Percentiles rank a stretch among this genome's conserved stretches.
phyloP scores from a whole-genome alignment of 1,140 invertebrate species.

The Gryllus bimaculatus region DNA sequence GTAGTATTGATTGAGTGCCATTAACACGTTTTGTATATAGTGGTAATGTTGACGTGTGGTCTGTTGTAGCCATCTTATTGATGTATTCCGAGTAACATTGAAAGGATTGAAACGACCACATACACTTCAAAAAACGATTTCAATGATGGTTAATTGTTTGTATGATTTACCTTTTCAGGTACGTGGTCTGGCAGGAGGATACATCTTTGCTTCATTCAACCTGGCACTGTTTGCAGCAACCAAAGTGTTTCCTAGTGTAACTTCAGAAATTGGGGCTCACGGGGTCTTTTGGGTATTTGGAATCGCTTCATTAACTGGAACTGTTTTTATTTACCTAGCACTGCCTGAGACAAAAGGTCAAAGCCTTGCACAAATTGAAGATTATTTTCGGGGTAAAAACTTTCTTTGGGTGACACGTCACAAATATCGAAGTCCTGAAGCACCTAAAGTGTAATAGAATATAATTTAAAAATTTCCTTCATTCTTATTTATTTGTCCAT shows the following conservation, averaged over 20 bases:
- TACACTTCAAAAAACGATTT: too few relatives aligned
- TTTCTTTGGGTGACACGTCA: slow-evolving; percentile 43
- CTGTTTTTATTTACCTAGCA: slow-evolving; percentile 57
- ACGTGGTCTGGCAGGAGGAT: slow-evolving; percentile 52
- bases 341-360: slow-evolving; percentile 76
- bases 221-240: slow-evolving; percentile 57
- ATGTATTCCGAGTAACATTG: too few relatives aligned
- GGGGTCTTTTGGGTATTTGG: slow-evolving; percentile 63
- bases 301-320: slow-evolving; percentile 41
- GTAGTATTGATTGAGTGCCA: too few relatives aligned
- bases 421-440: neutral
- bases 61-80: too few relatives aligned
- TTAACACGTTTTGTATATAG: too few relatives aligned
- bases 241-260: slow-evolving; percentile 56
- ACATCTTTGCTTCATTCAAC: slow-evolving; percentile 60
- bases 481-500: too few relatives aligned
- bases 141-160: too few relatives aligned
- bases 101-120: too few relatives aligned
- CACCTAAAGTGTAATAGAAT: neutral
- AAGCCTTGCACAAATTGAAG: slow-evolving; percentile 66
- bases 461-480: too few relatives aligned
- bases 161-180: slow-evolving; percentile 37
- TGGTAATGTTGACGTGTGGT: too few relatives aligned
- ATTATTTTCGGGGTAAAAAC: slow-evolving; percentile 58
- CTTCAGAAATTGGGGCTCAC: slow-evolving; percentile 42